Evolutionary conservation across 2,797 vertebrate genomes (phyloP).

Genomic region (Tenualosa ilisha): DNA sequence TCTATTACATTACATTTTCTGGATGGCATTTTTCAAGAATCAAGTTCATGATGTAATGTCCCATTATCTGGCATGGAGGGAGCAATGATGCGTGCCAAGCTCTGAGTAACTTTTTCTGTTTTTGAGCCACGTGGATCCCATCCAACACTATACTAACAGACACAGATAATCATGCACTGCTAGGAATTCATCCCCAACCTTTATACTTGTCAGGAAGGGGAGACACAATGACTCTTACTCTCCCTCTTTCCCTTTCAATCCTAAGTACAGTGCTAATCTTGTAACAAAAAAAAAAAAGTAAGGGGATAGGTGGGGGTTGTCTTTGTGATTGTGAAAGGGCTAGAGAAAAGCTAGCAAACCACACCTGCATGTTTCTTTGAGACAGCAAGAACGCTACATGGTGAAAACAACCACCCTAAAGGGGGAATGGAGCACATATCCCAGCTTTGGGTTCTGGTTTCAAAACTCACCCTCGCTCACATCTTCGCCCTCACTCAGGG

Average conservation of each 20-base stretch:
- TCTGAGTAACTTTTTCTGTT: not conserved
- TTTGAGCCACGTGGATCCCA: not conserved
- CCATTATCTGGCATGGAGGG: not conserved
- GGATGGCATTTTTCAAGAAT: not conserved
- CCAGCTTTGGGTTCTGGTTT: not conserved
- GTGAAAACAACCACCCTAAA: no score
- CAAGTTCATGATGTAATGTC: not conserved
- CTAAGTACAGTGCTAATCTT: no score
- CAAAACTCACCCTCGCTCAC: slow-evolving; percentile 40
- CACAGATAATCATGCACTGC: not conserved
- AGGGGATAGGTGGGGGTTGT: no score
- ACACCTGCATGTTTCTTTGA: not conserved
- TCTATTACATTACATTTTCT: no score
- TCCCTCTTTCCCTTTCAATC: not conserved
- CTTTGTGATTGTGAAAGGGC: no score
- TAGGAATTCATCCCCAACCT: not conserved
- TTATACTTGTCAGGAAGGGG: not conserved
- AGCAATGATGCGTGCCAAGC: not conserved
- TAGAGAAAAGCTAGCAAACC: no score
- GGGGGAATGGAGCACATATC: no score
- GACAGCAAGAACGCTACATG: no score
- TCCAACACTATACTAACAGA: not conserved
- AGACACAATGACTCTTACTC: not conserved
- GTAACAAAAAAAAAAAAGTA: no score
- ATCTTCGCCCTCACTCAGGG: not conserved